Evolutionary conservation across 2,888 invertebrate species (phyloP).

Genomic region (Adelognathus sp.): DNA sequence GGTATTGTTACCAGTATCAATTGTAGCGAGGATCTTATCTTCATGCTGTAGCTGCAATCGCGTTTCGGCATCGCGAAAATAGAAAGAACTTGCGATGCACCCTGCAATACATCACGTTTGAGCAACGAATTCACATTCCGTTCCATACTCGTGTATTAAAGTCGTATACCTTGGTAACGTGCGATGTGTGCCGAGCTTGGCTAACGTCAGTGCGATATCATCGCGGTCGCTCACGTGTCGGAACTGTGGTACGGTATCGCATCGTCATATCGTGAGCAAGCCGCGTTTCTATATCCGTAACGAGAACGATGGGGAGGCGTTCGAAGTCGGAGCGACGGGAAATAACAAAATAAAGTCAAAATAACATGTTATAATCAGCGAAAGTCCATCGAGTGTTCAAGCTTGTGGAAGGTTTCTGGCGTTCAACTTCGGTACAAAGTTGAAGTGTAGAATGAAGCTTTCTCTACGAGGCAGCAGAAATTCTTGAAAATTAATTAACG

Average conservation of each 20-base stretch:
- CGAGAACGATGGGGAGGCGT: background rate
- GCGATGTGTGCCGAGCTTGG: background rate
- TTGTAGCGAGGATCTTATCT: background rate
- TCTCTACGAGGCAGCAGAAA: no score
- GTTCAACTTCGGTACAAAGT: no score
- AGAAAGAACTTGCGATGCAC: background rate
- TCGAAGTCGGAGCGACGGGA: background rate
- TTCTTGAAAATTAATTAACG: no score
- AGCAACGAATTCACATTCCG: background rate
- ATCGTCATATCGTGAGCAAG: constrained; percentile 7
- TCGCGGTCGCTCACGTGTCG: constrained; percentile 35
- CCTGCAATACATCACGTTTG: background rate
- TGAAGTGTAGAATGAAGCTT: no score
- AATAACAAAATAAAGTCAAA: background rate
- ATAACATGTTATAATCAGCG: no score
- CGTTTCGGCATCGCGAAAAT: background rate
- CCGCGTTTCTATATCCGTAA: constrained; percentile 15
- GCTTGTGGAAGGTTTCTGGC: no score
- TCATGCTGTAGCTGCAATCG: background rate
- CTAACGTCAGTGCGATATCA: constrained; percentile 26
- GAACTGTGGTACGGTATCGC: constrained; percentile 37
- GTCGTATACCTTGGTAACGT: background rate
- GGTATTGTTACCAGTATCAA: background rate
- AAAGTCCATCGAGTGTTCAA: no score
- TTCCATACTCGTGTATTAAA: background rate